Evolutionary conservation across 2,797 vertebrate species (phyloP), one percentile per base, ranked within the genome.

Genomic region (Paguma larvata): DNA sequence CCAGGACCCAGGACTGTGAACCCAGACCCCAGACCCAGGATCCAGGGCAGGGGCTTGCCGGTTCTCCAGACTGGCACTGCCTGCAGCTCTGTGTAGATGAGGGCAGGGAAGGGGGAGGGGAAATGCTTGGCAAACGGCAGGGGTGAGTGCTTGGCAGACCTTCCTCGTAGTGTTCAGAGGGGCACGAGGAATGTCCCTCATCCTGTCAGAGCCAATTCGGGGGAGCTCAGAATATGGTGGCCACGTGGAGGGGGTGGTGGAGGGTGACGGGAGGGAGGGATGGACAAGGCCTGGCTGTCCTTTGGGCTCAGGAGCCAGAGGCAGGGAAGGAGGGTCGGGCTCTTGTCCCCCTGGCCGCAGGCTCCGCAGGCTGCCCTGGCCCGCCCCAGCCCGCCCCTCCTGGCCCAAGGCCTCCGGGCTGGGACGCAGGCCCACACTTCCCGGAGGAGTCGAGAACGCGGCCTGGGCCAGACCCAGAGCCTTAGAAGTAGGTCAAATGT

Each of bases 401-500:
- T 95, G 94, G 97, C 97, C 59, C 85, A 41, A 23, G 7, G 97
- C 87, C 83, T 85, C 91, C 21, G 59, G 95, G 79, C 53, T 98
- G 96, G 88, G 79, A 73, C 4, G 3, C 16, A 72, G 88, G 91
- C 97, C 97, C 97, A 96, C 96, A 96, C 96, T 98, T 98, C 98
- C 98, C 97, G 96, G 97, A 98, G 98, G 95, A 97, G 96, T 98
- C 75, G 14, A 97, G 96, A 98, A 97, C 95, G 65, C 38, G 53
- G 97, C 97, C 97, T 97, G 97, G 94, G 97, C 95, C 97, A 96
- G 97, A 95, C 97, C 98, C 98, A 97, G 97, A 86, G 96, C 89
- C 97, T 93, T 97, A 97, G 97, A 98, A 98, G 97, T 98, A 98
- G 98, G 98, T 98, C 98, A 98, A n/a, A 97, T 95, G 97, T 65